phyloP scores from a whole-genome alignment of 2,888 invertebrate species.

The Caenorhabditis virilis region DNA sequence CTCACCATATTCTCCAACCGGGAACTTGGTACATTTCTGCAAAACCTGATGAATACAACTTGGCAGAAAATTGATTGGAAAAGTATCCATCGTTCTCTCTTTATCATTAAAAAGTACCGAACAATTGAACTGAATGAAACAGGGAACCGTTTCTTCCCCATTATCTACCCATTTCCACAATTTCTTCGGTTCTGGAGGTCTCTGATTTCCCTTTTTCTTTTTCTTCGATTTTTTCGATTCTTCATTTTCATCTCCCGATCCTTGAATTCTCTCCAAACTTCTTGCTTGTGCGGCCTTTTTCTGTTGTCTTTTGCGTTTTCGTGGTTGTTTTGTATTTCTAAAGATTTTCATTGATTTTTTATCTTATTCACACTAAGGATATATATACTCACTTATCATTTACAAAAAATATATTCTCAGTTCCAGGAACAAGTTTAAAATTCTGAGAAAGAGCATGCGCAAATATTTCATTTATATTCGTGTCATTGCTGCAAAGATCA shows the following conservation, averaged over 20 bases:
- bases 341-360: no score
- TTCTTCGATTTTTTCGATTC: no score
- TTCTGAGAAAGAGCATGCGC: slow-evolving; percentile 19
- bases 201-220: no score
- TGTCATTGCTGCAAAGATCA: slow-evolving; percentile 21
- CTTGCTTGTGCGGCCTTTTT: no score
- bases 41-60: slow-evolving; percentile 44
- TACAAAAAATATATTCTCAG: slow-evolving; percentile 31
- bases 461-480: slow-evolving; percentile 39
- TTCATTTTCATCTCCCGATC: no score
- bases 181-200: no score
- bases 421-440: slow-evolving; percentile 25
- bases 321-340: no score
- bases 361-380: neutral
- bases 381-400: neutral
- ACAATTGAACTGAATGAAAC: slow-evolving; percentile 50
- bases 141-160: slow-evolving; percentile 28
- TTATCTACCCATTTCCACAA: no score
- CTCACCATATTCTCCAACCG: no score
- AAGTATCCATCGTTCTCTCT: slow-evolving; percentile 31
- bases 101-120: slow-evolving; percentile 24
- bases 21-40: neutral
- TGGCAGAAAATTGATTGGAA: slow-evolving; percentile 43
- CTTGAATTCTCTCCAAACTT: no score
- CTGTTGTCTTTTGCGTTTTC: no score